Evolutionary conservation across 1,140 invertebrate species (phyloP).

Genomic region (Heliconius melpomene): DNA sequence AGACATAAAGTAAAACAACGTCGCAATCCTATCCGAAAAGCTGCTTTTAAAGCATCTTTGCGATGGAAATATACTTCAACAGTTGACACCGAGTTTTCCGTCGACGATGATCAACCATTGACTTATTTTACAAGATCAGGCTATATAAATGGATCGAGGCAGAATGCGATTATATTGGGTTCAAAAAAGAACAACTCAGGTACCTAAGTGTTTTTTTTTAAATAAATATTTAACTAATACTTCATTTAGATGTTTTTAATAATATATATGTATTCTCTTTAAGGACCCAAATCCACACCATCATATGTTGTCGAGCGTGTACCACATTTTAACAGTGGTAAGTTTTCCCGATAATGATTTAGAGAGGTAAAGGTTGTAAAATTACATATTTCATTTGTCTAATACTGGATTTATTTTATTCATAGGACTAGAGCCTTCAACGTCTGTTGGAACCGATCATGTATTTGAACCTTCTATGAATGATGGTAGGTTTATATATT

Average conservation of each 20-base stretch:
- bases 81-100: conserved; percentile 18
- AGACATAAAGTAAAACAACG: background rate
- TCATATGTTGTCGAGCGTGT: background rate
- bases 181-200: background rate
- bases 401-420: background rate
- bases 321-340: background rate
- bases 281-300: background rate
- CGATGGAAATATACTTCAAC: background rate
- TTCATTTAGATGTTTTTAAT: background rate
- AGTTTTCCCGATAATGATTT: background rate
- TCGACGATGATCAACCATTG: conserved; percentile 27
- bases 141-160: background rate
- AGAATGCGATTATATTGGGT: background rate
- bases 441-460: background rate
- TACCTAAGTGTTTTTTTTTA: background rate
- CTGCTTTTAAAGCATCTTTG: background rate
- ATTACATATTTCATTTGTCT: background rate
- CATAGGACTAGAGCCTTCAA: background rate
- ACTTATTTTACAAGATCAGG: background rate
- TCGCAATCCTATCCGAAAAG: background rate
- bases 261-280: background rate
- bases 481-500: background rate
- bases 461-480: background rate
- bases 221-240: background rate
- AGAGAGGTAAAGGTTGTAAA: background rate